A percentile compares a stretch with the other conserved stretches of the same genome.
Evolutionary conservation across 1,140 invertebrate species (phyloP).

Genomic region (Drosophila neocordata): DNA sequence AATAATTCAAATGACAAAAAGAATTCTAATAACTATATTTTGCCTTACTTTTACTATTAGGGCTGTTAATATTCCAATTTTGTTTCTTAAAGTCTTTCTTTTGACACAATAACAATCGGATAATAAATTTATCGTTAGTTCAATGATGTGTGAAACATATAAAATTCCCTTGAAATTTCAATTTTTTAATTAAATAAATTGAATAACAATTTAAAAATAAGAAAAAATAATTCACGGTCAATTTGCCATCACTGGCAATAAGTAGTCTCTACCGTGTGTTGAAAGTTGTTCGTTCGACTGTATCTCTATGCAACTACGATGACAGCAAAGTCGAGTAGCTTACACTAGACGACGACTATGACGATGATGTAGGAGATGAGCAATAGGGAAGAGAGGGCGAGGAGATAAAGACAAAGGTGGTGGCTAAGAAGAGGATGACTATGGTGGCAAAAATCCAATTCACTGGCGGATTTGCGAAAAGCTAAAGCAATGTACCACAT

Average conservation of each 20-base stretch:
- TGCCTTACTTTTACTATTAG: no score
- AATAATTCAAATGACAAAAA: no score
- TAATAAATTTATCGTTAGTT: no score
- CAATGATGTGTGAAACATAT: no score
- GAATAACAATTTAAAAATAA: not conserved
- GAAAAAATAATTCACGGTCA: constrained; percentile 22
- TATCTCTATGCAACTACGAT: constrained; percentile 8
- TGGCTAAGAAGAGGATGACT: not conserved
- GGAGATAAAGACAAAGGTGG: not conserved
- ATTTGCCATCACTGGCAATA: constrained; percentile 12
- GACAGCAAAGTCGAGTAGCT: constrained; percentile 47
- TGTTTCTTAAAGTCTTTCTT: no score
- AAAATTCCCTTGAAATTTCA: not conserved
- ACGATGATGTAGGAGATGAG: not conserved
- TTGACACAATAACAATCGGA: no score
- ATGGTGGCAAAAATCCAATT: constrained; percentile 55
- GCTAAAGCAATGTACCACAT: constrained; percentile 34
- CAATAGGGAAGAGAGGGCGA: not conserved
- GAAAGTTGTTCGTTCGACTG: constrained; percentile 20
- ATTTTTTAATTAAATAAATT: not conserved
- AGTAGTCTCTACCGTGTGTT: not conserved
- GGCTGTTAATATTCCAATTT: no score
- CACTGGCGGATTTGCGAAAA: constrained; percentile 61
- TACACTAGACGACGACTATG: constrained; percentile 35
- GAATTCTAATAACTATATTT: no score